Percentiles rank a stretch among this genome's conserved stretches.
These are phyloP conservation scores for Ooceraea biroi DNA, from an alignment of 1,140 invertebrate species.

Conservation along the genomic window DNA sequence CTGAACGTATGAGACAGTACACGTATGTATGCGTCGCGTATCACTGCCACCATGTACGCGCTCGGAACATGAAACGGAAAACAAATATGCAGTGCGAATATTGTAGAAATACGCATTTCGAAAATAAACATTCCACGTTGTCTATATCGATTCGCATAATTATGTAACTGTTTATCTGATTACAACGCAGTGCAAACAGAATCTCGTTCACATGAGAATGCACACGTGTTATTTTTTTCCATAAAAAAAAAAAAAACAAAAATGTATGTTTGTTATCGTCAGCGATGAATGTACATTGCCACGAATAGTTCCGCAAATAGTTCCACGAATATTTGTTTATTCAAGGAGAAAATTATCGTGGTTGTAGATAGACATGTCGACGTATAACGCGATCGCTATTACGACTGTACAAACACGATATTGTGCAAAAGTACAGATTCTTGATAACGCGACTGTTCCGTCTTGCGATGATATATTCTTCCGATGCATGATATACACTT, in stretches of 20 bases:
- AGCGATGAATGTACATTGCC: too few relatives aligned
- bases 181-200: slow-evolving; percentile 14
- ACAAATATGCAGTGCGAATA: background rate
- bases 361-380: background rate
- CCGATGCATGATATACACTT: slow-evolving; percentile 7
- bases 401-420: background rate
- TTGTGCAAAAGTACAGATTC: background rate
- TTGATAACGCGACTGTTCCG: slow-evolving; percentile 7
- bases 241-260: background rate
- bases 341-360: background rate
- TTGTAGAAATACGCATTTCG: background rate
- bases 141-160: slow-evolving; percentile 7
- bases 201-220: background rate
- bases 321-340: background rate
- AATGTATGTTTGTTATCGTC: too few relatives aligned
- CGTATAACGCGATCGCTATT: background rate
- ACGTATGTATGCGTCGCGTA: background rate
- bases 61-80: background rate
- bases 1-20: background rate
- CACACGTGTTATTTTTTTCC: background rate
- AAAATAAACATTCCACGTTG: background rate
- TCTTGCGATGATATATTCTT: background rate
- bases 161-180: slow-evolving; percentile 44
- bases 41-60: background rate
- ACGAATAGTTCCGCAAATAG: too few relatives aligned